A percentile compares a stretch with the other conserved stretches of the same genome.
phyloP scores from a whole-genome alignment of 2,888 invertebrate species.

The Ectemnius continuus region DNA sequence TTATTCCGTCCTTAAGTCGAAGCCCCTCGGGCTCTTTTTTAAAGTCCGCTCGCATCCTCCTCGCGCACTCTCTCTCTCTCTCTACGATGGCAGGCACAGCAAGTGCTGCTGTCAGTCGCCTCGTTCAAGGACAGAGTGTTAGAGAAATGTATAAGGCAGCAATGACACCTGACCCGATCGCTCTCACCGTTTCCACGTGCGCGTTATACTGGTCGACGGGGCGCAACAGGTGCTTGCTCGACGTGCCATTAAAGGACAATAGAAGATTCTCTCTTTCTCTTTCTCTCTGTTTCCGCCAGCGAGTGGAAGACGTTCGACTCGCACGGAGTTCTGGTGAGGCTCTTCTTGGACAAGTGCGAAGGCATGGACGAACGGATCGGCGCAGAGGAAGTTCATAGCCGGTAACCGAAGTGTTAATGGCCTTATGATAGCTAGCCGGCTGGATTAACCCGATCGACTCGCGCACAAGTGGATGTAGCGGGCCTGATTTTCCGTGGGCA shows the following conservation, averaged over 20 bases:
- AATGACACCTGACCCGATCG: conserved; percentile 7
- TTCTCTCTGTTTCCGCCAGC: not conserved
- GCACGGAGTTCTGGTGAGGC: no score
- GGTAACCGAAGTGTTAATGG: no score
- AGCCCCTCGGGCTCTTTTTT: not conserved
- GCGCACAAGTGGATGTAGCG: not conserved
- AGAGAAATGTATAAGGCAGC: not conserved
- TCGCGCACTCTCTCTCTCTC: not conserved
- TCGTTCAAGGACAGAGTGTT: no score
- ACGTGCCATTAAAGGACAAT: conserved; percentile 7
- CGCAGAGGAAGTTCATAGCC: no score
- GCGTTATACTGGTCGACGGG: not conserved
- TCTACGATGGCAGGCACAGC: no score
- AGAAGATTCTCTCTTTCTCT: not conserved
- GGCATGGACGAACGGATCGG: no score
- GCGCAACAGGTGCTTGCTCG: not conserved
- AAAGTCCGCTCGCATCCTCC: not conserved
- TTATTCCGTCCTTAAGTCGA: no score
- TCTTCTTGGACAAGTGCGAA: no score
- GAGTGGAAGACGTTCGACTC: not conserved
- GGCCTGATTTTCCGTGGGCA: conserved; percentile 2
- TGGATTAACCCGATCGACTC: conserved; percentile 1
- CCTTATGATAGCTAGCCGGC: not conserved
- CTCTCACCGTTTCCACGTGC: not conserved
- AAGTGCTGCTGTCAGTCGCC: no score